Evolutionary conservation across 2,797 vertebrate genomes (phyloP).

Genomic region (Monodelphis domestica): DNA sequence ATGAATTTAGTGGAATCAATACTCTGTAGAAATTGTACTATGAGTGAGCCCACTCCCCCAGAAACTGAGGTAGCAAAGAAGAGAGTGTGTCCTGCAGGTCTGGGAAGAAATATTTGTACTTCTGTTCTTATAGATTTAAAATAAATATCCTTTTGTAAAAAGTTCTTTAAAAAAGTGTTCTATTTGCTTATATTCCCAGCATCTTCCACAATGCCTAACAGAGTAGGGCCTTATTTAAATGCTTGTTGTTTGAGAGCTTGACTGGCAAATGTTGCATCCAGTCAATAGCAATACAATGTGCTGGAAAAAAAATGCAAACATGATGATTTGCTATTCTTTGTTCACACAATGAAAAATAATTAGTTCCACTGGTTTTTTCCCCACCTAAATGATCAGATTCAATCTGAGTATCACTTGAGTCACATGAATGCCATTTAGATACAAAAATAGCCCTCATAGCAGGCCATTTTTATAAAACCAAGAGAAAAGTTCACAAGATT

Average conservation of each 20-base stretch:
- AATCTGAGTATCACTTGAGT: neutral
- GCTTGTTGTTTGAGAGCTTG: neutral
- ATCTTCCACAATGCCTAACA: neutral
- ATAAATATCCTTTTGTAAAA: neutral
- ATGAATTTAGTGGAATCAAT: neutral
- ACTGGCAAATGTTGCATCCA: neutral
- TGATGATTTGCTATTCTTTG: neutral
- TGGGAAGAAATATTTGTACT: neutral
- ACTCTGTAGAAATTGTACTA: neutral
- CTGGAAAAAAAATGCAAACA: too few species aligned
- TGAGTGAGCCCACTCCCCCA: neutral
- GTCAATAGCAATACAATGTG: neutral
- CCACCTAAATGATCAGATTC: neutral
- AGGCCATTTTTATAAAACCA: neutral
- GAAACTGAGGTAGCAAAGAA: neutral
- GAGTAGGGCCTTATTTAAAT: neutral
- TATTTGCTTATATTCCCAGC: neutral
- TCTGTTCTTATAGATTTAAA: neutral
- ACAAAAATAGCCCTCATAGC: neutral
- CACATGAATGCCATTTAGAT: neutral
- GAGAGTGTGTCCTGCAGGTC: neutral
- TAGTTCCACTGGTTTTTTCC: neutral
- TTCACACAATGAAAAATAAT: neutral
- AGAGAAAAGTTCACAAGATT: neutral
- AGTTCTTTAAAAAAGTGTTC: neutral